These are phyloP conservation scores for Cataglyphis cursor DNA, from an alignment of 2,888 invertebrate species.

Conservation along the genomic window DNA sequence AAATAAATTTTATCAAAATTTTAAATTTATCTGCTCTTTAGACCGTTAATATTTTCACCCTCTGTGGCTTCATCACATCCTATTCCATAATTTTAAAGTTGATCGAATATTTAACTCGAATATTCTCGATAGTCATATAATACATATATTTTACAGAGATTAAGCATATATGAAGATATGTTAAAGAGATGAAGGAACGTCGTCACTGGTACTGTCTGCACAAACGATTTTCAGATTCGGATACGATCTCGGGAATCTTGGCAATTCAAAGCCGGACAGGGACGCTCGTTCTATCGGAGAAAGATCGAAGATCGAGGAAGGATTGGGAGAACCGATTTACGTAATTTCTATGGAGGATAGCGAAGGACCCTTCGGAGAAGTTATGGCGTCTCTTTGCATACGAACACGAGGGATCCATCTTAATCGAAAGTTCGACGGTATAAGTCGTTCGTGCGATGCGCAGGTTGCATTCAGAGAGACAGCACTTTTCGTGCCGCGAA, in stretches of 20 bases:
- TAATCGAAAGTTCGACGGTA: conserved; percentile 67
- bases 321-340: conserved; percentile 68
- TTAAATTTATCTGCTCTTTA: conserved; percentile 6
- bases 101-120: conserved; percentile 35
- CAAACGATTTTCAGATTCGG: conserved; percentile 64
- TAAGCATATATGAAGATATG: conserved; percentile 50
- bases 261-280: conserved; percentile 41
- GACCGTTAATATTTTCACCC: conserved; percentile 15
- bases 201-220: conserved; percentile 51
- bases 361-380: conserved; percentile 59
- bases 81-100: conserved; percentile 33
- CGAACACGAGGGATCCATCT: conserved; percentile 77
- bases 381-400: conserved; percentile 74
- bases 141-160: background rate
- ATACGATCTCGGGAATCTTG: conserved; percentile 71
- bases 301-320: conserved; percentile 62
- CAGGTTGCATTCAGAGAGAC: conserved; percentile 40
- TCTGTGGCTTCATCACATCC: background rate
- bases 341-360: conserved; percentile 72
- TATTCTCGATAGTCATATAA: conserved; percentile 5
- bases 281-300: conserved; percentile 60
- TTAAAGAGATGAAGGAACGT: conserved; percentile 40
- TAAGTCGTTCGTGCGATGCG: conserved; percentile 24
- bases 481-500: conserved; percentile 19
- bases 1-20: conserved; percentile 38